phyloP scores from a whole-genome alignment of 2,888 invertebrate genomes.

The Troilus luridus region DNA sequence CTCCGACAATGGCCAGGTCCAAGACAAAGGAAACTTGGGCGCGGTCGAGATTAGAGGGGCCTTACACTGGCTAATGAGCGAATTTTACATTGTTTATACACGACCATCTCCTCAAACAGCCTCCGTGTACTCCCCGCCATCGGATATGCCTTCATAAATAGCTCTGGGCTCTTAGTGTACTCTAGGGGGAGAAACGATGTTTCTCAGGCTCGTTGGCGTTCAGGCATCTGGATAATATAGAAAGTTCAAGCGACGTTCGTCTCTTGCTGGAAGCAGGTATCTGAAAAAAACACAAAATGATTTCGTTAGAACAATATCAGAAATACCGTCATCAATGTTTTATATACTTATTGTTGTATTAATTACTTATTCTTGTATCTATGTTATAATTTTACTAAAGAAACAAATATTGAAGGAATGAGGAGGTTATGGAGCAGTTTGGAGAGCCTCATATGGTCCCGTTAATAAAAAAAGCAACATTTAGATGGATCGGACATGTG shows the following conservation, averaged over 20 bases:
- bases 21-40: constrained; percentile 9
- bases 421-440: too few species aligned
- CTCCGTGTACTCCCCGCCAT: neutral
- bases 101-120: constrained; percentile 49
- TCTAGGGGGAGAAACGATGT: neutral
- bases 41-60: constrained; percentile 2
- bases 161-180: neutral
- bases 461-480: too few species aligned
- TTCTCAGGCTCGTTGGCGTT: neutral
- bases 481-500: too few species aligned
- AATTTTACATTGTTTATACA: constrained; percentile 58
- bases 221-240: neutral
- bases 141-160: constrained; percentile 9
- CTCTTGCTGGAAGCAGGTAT: neutral
- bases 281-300: neutral
- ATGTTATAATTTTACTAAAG: too few species aligned
- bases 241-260: neutral
- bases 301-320: too few species aligned
- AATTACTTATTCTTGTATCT: too few species aligned
- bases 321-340: too few species aligned
- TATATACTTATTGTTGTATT: too few species aligned
- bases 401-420: too few species aligned
- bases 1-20: constrained; percentile 10
- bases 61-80: constrained; percentile 51
- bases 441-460: too few species aligned